phyloP scores from a whole-genome alignment of 1,140 invertebrate species.

The Drosophila orena region DNA sequence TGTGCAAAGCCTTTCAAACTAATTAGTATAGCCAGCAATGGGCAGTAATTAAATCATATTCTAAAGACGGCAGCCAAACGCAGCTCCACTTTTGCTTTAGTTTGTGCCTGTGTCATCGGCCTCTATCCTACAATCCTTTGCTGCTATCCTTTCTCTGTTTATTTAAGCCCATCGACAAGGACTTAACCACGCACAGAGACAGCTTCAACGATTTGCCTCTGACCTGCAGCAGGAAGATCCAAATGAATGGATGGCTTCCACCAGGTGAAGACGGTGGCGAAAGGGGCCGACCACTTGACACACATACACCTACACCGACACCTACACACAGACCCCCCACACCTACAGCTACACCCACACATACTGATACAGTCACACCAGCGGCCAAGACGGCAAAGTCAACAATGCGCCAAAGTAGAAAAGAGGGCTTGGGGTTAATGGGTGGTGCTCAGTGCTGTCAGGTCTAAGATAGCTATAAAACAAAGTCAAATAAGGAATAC shows the following conservation, averaged over 20 bases:
- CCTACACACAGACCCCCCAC: no score
- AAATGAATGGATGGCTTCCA: conserved; percentile 66
- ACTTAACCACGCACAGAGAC: conserved; percentile 67
- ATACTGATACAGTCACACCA: conserved; percentile 7
- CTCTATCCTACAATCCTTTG: background rate
- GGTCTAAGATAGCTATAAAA: background rate
- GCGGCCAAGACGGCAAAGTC: conserved; percentile 43
- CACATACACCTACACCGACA: conserved; percentile 37
- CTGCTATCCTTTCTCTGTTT: conserved; percentile 34
- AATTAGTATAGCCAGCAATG: conserved; percentile 69
- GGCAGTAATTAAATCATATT: conserved; percentile 79
- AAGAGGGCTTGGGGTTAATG: conserved; percentile 29
- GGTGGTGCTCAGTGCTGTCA: conserved; percentile 14
- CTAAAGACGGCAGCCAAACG: conserved; percentile 41
- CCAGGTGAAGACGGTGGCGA: conserved; percentile 1
- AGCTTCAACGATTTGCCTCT: conserved; percentile 75
- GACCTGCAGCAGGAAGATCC: conserved; percentile 65
- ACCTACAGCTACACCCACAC: background rate
- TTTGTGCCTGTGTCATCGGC: conserved; percentile 1
- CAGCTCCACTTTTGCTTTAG: background rate
- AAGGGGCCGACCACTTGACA: conserved; percentile 68
- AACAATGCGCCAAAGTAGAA: conserved; percentile 46
- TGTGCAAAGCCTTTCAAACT: conserved; percentile 31
- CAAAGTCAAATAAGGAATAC: background rate
- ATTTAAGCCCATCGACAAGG: conserved; percentile 56